Evolutionary conservation across 2,888 invertebrate genomes (phyloP).

Genomic region (Nasonovia ribisnigri): DNA sequence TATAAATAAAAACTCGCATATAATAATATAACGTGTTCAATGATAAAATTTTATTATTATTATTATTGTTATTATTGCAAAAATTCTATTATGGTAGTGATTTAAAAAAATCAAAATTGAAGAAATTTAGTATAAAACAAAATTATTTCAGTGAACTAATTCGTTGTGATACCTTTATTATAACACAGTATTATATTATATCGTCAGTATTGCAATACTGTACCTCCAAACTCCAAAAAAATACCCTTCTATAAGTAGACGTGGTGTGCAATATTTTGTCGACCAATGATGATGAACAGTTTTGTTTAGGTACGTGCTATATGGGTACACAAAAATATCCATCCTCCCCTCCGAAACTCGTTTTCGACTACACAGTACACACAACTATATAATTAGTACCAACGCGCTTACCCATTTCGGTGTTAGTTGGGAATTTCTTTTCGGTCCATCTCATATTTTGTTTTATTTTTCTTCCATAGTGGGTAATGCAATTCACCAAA

Average conservation of each 20-base stretch:
- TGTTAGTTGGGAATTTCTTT: not conserved
- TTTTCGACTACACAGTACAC: not conserved
- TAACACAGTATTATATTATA: not conserved
- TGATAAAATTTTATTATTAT: not conserved
- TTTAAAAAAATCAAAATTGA: not conserved
- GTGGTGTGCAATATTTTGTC: not conserved
- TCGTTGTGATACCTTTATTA: not conserved
- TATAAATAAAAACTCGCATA: no score
- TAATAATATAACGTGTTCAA: not conserved
- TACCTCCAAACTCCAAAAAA: not conserved
- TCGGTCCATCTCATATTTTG: not conserved
- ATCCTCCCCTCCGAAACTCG: not conserved
- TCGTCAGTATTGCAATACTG: not conserved
- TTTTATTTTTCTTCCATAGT: not conserved
- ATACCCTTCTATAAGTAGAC: not conserved
- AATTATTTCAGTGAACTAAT: not conserved
- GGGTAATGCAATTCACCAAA: not conserved
- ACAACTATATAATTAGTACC: not conserved
- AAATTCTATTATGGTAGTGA: not conserved
- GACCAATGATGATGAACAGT: not conserved
- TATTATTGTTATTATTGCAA: not conserved
- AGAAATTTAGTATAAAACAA: not conserved
- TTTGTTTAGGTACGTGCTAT: not conserved
- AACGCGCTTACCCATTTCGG: not conserved
- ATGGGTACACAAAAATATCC: not conserved